Percentiles rank a stretch among this genome's conserved stretches.
Evolutionary conservation across 92 coral and sea anemone species (phyloP).

Genomic region (Zoanthus gigantus): DNA sequence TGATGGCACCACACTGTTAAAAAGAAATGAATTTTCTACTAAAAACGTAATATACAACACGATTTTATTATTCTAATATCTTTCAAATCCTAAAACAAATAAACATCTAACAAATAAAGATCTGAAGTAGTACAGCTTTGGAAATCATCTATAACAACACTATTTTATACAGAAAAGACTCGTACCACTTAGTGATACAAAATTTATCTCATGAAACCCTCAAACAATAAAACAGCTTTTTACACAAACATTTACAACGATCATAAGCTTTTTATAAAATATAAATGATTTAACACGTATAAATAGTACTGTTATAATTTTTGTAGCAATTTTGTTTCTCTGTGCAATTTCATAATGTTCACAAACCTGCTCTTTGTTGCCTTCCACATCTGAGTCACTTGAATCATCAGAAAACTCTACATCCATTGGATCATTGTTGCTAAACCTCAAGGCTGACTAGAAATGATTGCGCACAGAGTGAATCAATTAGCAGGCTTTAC

Average conservation of each 20-base stretch:
- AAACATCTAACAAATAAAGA: no score
- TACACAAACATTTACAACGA: neutral
- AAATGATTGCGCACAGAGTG: neutral
- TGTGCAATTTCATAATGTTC: neutral
- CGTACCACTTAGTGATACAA: neutral
- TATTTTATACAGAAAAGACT: neutral
- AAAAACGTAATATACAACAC: neutral
- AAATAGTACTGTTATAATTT: neutral
- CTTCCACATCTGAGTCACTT: constrained; percentile 93
- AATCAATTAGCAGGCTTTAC: neutral
- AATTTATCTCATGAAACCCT: neutral
- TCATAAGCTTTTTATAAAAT: neutral
- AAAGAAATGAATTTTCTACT: neutral
- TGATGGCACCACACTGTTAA: constrained; percentile 80
- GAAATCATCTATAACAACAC: no score
- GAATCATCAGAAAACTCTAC: constrained; percentile 92
- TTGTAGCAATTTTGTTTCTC: neutral
- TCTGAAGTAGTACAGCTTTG: no score
- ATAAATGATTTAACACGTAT: neutral
- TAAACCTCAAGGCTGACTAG: constrained; percentile 88
- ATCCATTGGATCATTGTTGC: constrained; percentile 78
- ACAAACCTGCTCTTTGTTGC: constrained; percentile 79
- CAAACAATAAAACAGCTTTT: neutral
- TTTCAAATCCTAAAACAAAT: no score
- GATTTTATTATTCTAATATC: no score